These are phyloP conservation scores for Metalampra italica DNA, from an alignment of 2,888 invertebrate genomes.

Conservation along the genomic window DNA sequence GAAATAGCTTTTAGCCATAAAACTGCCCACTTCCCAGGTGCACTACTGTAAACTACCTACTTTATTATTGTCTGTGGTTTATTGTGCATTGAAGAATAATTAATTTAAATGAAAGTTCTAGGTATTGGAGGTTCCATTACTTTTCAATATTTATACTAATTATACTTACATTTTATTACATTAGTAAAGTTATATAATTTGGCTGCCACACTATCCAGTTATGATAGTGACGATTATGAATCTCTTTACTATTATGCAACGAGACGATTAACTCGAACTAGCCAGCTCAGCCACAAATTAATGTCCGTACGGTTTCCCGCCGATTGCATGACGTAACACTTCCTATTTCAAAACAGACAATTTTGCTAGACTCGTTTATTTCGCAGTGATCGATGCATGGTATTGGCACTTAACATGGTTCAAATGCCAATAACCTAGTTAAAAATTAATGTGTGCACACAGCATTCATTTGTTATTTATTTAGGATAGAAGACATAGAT, in stretches of 20 bases:
- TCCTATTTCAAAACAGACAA: constrained; percentile 8
- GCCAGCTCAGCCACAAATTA: constrained; percentile 10
- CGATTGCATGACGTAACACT: constrained; percentile 7
- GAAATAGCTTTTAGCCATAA: too few species aligned
- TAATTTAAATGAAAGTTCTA: too few species aligned
- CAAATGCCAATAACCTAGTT: background rate
- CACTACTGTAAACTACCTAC: too few species aligned
- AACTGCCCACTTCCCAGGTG: too few species aligned
- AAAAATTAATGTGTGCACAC: background rate
- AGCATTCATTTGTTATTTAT: too few species aligned
- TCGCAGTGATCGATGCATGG: background rate
- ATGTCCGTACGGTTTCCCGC: constrained; percentile 4
- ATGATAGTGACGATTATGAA: background rate
- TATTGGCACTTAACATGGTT: background rate
- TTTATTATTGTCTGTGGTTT: too few species aligned
- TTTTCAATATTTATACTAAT: background rate
- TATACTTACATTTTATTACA: background rate
- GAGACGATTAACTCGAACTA: constrained; percentile 8
- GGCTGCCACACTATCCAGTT: background rate
- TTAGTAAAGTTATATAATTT: background rate
- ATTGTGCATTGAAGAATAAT: too few species aligned
- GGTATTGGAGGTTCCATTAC: background rate
- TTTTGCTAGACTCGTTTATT: background rate
- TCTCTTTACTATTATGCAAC: constrained; percentile 7
- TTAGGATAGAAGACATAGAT: too few species aligned